Base-by-base conservation (phyloP, 2,797 vertebrate species). In the Mastacembelus armatus region DNA sequence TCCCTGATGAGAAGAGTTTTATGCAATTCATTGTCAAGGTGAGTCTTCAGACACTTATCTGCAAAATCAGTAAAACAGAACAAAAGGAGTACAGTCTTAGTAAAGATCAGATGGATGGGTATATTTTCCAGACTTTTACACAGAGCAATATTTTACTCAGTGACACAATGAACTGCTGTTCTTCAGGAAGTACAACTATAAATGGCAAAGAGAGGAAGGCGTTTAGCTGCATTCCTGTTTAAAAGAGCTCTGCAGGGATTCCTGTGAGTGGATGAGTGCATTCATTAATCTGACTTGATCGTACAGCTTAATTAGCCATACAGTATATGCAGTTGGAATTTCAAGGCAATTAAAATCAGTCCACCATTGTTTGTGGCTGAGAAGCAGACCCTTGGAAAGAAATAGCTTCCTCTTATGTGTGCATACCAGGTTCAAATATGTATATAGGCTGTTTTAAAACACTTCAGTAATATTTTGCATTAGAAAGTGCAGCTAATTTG, bases 21-120 rank as follows among this genome's bases (percentile, higher is more conserved):
- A 47, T 91, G 51, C 97, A 99, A 42, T 99, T 98, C 85, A 85
- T 93, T 39, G 89, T 92, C 81, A 99, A 99, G 94, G 98, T 99
- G 91, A 90, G 86, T 64, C 52, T 7, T 21, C 12, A 18, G 12
- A 49, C 7, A 45, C 38, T 4, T 50, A 43, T 39, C 18, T 29
- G 10, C 27, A 10, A n/a, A 30, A 52, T n/a, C n/a, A n/a, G n/a
- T n/a, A n/a, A n/a, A n/a, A n/a, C n/a, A n/a, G n/a, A 45, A 42
- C 30, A n/a, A 56, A 43, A 43, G 26, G n/a, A n/a, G 33, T n/a
- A 15, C 14, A 50, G 29, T 69, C 32, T 55, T 16, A 18, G 42
- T 12, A 15, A 0, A 21, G 32, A 51, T 38, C 32, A 7, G 22
- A 30, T 11, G 14, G 40, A 7, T 48, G 2, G 18, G 42, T 24